Evolutionary conservation across 1,140 invertebrate species (phyloP).

Genomic region (Drosophila funebris): DNA sequence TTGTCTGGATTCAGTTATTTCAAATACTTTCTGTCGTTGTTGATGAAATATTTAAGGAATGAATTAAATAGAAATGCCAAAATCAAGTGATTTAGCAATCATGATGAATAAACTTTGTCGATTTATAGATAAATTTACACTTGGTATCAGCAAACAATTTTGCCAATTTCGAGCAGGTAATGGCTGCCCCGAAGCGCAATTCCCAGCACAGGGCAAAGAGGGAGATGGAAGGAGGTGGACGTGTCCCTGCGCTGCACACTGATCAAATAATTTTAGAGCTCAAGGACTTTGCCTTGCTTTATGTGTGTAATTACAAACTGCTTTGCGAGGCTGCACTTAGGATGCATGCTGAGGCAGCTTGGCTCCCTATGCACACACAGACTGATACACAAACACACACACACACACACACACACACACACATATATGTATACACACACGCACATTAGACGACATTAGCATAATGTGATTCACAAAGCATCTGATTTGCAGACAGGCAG

Average conservation of each 20-base stretch:
- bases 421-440: conserved; percentile 14
- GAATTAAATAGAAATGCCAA: conserved; percentile 7
- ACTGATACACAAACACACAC: conserved; percentile 4
- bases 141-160: conserved; percentile 25
- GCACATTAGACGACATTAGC: conserved; percentile 69
- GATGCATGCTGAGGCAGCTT: conserved; percentile 11
- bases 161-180: conserved; percentile 12
- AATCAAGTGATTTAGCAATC: conserved; percentile 15
- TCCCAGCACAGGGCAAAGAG: neutral
- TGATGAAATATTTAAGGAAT: neutral
- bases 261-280: conserved; percentile 60
- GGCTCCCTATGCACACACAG: neutral
- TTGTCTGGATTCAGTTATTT: neutral
- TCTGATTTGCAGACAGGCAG: conserved; percentile 59
- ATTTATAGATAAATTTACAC: conserved; percentile 25
- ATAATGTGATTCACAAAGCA: conserved; percentile 73
- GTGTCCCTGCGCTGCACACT: conserved; percentile 6
- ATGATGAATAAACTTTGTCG: conserved; percentile 19
- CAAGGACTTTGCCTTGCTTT: conserved; percentile 56
- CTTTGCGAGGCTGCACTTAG: conserved; percentile 9
- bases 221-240: neutral
- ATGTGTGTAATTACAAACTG: conserved; percentile 68
- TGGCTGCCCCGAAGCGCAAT: neutral
- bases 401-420: conserved; percentile 5
- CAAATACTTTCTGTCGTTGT: neutral